These are phyloP conservation scores for Paracentrotus lividus DNA, from an alignment of 53 echinoderm and acorn worm species.

Conservation along the genomic window DNA sequence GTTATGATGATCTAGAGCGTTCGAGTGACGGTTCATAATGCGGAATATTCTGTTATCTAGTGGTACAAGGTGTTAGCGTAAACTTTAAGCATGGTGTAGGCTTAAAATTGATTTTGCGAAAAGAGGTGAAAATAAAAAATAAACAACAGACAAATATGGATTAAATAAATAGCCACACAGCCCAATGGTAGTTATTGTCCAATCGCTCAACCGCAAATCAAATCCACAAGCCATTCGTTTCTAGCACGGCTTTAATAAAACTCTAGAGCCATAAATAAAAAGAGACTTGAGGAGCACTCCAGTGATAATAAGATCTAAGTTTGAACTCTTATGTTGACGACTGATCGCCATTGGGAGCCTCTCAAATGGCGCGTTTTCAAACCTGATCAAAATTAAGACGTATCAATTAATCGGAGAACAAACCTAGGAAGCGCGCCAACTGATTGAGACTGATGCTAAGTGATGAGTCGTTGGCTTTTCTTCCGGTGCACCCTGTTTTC, in stretches of 20 bases:
- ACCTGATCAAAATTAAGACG: conserved; percentile 69
- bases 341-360: neutral
- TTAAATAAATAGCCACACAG: too few species aligned
- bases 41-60: too few species aligned
- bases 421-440: neutral
- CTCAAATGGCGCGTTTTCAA: conserved; percentile 47
- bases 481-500: conserved; percentile 49
- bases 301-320: conserved; percentile 1
- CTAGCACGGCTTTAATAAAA: neutral
- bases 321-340: neutral
- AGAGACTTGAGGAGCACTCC: conserved; percentile 26
- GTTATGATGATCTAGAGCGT: too few species aligned
- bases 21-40: too few species aligned
- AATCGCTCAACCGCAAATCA: neutral
- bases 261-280: neutral
- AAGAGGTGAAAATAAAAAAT: neutral
- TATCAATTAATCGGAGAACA: conserved; percentile 59
- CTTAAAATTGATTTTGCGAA: neutral
- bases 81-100: neutral
- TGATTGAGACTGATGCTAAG: conserved; percentile 60
- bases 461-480: conserved; percentile 5
- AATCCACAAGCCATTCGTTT: neutral
- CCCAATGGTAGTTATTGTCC: neutral
- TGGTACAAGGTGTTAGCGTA: too few species aligned
- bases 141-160: too few species aligned